Base-by-base conservation (phyloP, 2,797 vertebrate species). In the Molossus molossus region DNA sequence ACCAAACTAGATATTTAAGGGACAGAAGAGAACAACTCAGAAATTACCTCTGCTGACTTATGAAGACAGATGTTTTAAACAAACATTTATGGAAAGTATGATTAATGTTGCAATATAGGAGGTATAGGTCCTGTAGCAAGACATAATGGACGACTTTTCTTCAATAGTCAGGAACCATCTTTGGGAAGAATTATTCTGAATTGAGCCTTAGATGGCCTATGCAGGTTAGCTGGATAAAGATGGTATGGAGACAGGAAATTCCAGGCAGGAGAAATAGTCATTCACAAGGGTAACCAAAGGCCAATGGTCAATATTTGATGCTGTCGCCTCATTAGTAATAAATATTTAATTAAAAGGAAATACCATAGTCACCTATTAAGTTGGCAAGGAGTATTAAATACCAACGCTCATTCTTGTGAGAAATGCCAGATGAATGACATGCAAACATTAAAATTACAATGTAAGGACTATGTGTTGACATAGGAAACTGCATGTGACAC, bases 311-410 rank as follows among this genome's bases (percentile, higher is more conserved):
- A 60, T 15, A 58, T 1, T 18, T 50, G n/a, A 64, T 60, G 27
- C 6, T 87, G 75, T 69, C 29, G 27, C 17, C 40, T 94, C 80
- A 53, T 33, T 84, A 60, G 60, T 72, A 72, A 93, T 72, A 91
- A 92, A 60, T 8, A 67, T 29, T 73, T 79, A 85, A 91, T 45
- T 82, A 67, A 95, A 94, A 76, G 48, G n/a, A 95, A 70, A 8
- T 82, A 48, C 77, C 4, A 23, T 18, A 50, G 40, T 62, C 15
- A 23, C 75, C 40, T 72, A 33, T 86, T 48, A 84, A 75, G 33
- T 37, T 89, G 62, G 21, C 58, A 80, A 91, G 65, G 40, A 50
- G 70, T 53, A 73, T 69, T 93, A 72, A 60, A 80, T 84, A 62
- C 45, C 10, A 89, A 72, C 60, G 4, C 15, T n/a, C 18, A 73